A percentile compares a stretch with the other conserved stretches of the same genome.
phyloP scores from a whole-genome alignment of 2,113 vertebrate species.

The Anser brachyrhynchus region DNA sequence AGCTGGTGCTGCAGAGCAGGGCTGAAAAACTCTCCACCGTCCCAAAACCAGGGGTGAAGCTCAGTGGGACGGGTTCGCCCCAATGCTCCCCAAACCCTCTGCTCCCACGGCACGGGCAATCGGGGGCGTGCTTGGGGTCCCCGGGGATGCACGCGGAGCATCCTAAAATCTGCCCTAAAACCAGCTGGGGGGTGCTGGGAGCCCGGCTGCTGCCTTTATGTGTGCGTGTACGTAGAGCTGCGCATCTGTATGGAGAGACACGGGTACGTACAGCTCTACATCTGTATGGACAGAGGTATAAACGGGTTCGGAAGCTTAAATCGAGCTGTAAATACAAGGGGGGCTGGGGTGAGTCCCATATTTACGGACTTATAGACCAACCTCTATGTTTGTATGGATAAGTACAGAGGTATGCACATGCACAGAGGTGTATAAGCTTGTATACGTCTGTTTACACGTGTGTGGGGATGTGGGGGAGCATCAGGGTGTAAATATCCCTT shows the following conservation, averaged over 20 bases:
- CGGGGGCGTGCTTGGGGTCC: background rate
- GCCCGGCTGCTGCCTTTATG: background rate
- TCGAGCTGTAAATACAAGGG: background rate
- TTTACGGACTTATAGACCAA: background rate
- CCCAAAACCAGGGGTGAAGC: background rate
- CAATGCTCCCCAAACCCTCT: background rate
- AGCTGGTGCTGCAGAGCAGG: fast-evolving
- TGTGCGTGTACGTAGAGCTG: fast-evolving
- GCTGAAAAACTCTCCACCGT: fast-evolving
- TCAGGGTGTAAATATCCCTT: background rate
- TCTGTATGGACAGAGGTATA: background rate
- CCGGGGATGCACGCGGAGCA: fast-evolving
- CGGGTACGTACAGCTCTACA: background rate
- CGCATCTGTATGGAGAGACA: background rate
- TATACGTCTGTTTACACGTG: too few species aligned
- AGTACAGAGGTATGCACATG: background rate
- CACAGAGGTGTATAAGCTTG: too few species aligned
- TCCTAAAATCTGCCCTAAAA: background rate
- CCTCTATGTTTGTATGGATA: fast-evolving
- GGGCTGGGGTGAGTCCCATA: background rate
- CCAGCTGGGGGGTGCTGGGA: background rate
- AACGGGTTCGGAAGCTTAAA: background rate
- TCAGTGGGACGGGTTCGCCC: fast-evolving
- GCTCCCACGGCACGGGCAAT: background rate
- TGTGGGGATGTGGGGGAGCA: background rate